A percentile compares a stretch with the other conserved stretches of the same genome.
Evolutionary conservation across 2,888 invertebrate genomes (phyloP).

Genomic region (Ischnura elegans): DNA sequence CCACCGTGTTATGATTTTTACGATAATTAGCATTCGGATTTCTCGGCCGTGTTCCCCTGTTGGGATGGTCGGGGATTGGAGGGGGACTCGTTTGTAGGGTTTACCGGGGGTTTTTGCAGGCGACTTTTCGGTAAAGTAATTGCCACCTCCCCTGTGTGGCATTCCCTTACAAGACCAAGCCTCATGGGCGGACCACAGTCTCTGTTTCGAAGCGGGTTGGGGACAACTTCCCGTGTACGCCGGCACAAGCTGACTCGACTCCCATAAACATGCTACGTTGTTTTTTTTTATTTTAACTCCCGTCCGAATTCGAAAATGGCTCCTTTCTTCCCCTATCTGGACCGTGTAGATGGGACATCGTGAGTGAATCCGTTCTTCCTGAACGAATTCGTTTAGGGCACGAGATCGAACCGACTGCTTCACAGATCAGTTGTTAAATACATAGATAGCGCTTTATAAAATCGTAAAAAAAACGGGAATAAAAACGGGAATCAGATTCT

Average conservation of each 20-base stretch:
- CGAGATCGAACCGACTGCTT: no score
- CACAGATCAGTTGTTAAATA: no score
- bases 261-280: neutral
- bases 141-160: neutral
- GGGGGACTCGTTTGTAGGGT: neutral
- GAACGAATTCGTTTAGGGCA: no score
- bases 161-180: neutral
- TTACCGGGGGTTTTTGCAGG: neutral
- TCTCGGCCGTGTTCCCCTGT: neutral
- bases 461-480: no score
- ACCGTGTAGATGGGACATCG: no score
- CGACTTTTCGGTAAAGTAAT: neutral
- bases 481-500: no score
- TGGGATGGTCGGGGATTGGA: no score
- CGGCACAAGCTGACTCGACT: neutral
- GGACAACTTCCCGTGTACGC: neutral
- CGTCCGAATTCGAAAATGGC: neutral
- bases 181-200: neutral
- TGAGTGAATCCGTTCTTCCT: no score
- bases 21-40: constrained; percentile 21
- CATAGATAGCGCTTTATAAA: no score
- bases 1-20: constrained; percentile 12
- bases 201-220: neutral
- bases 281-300: neutral
- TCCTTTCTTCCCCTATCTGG: neutral